Percentiles rank a stretch among this genome's conserved stretches.
Conservation (phyloP, 2,888 invertebrate genomes). For the Hydraecia micacea region DNA sequence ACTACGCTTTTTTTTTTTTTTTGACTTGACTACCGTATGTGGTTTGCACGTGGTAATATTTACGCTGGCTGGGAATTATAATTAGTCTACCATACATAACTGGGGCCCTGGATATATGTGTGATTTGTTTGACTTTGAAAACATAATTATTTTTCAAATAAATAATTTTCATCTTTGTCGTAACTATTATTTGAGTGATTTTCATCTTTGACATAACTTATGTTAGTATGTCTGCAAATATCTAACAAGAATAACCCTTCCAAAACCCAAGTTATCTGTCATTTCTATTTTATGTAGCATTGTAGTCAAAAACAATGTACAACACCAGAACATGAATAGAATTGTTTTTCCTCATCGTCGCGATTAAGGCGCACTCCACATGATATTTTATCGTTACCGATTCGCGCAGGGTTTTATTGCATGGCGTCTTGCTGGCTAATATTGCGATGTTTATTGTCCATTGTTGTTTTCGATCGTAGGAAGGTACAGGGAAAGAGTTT, state of each 20-base stretch:
- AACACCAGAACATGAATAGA: slow-evolving; percentile 7
- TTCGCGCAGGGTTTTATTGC: slow-evolving; percentile 75
- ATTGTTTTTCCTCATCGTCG: slow-evolving; percentile 34
- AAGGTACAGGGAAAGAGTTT: slow-evolving; percentile 1
- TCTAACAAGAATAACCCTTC: no score
- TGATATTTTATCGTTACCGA: slow-evolving; percentile 71
- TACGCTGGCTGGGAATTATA: no score
- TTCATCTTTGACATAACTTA: neutral
- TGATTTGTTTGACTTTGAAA: neutral
- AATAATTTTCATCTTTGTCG: neutral
- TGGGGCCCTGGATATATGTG: neutral
- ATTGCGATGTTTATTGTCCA: slow-evolving; percentile 67
- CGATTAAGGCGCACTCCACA: slow-evolving; percentile 49
- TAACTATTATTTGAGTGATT: no score
- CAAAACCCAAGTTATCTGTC: neutral
- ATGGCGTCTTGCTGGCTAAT: slow-evolving; percentile 72
- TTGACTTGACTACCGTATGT: no score
- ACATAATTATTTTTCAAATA: neutral
- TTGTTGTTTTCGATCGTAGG: slow-evolving; percentile 47
- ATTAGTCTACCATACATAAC: no score
- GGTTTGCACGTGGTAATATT: no score
- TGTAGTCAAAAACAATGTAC: slow-evolving; percentile 30
- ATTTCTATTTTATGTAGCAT: slow-evolving; percentile 8
- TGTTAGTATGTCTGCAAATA: neutral
- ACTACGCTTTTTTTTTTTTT: no score